These are phyloP conservation scores for Escarpia spicata DNA, from an alignment of 2,888 invertebrate genomes.

Conservation along the genomic window DNA sequence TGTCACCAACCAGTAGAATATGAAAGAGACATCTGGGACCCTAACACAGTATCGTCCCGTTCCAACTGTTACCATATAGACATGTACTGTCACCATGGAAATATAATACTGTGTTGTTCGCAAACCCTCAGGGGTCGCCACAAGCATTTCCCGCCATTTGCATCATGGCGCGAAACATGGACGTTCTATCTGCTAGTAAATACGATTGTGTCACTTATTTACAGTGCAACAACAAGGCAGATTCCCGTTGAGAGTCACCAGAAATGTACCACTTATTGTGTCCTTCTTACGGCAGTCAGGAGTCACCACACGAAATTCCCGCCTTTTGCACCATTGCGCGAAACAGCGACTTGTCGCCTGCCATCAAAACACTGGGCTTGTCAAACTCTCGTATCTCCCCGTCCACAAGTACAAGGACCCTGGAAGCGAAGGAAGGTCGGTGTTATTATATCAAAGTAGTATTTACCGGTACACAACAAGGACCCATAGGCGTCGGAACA, in stretches of 20 bases:
- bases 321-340: neutral
- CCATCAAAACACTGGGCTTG: neutral
- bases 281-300: neutral
- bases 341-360: neutral
- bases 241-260: neutral
- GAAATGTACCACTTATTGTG: neutral
- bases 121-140: neutral
- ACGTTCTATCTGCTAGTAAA: neutral
- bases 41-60: too few relatives aligned
- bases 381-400: neutral
- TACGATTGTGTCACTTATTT: too few relatives aligned
- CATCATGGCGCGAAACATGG: neutral
- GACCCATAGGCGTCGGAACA: neutral
- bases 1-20: neutral
- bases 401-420: neutral
- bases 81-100: too few relatives aligned
- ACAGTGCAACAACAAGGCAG: too few relatives aligned
- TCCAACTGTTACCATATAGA: too few relatives aligned
- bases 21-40: too few relatives aligned
- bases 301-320: neutral
- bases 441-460: neutral
- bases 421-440: neutral
- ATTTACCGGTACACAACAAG: neutral
- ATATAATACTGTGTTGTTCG: neutral
- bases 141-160: neutral